phyloP scores from a whole-genome alignment of 2,888 invertebrate species.

The Lamellibrachia columna region DNA sequence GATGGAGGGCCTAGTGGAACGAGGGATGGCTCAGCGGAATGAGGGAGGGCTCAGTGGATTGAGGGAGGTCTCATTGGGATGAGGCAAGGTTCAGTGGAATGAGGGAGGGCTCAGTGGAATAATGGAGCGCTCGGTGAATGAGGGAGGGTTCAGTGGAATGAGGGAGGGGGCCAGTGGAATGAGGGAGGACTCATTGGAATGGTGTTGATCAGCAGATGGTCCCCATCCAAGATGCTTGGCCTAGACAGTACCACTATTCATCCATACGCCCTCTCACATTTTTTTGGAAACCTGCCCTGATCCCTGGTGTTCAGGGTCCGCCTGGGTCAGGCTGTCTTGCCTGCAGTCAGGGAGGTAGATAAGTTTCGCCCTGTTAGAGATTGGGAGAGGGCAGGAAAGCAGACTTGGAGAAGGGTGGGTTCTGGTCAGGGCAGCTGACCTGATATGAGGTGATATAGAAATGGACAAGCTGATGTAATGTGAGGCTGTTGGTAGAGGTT shows the following conservation, averaged over 20 bases:
- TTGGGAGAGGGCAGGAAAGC: not conserved
- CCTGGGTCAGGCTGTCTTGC: not conserved
- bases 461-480: not conserved
- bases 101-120: not conserved
- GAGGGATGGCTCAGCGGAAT: no score
- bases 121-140: no score
- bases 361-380: not conserved
- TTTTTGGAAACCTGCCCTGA: not conserved
- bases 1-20: no score
- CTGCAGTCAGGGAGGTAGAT: not conserved
- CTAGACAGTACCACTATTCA: not conserved
- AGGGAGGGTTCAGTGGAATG: not conserved
- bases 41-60: no score
- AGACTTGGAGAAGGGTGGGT: not conserved
- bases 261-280: not conserved
- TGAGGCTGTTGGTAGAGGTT: not conserved
- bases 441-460: not conserved
- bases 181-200: not conserved
- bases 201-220: not conserved
- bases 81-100: no score
- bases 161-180: not conserved
- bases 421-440: not conserved
- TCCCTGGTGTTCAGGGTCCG: not conserved
- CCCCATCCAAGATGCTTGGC: not conserved
- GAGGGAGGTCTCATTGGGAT: no score